Evolutionary conservation across 2,113 vertebrate species (phyloP).

Genomic region (Pungitius pungitius): DNA sequence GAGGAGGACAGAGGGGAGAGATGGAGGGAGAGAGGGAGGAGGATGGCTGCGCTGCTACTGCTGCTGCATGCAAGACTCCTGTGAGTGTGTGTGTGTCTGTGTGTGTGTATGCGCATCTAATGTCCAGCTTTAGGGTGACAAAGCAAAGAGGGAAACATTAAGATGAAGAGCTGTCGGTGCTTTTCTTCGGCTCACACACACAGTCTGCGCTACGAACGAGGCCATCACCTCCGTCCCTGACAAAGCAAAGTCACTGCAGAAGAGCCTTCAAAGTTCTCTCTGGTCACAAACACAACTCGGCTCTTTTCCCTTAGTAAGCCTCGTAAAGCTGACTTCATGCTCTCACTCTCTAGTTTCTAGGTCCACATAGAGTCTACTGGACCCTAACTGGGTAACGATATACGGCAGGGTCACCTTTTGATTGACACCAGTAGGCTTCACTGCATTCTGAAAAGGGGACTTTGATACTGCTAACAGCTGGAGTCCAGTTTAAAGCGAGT

Average conservation of each 20-base stretch:
- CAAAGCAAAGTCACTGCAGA: background rate
- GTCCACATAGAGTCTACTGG: too few relatives aligned
- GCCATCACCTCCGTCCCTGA: background rate
- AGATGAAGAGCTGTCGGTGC: background rate
- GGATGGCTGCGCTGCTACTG: slow-evolving; percentile 57
- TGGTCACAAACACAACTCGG: background rate
- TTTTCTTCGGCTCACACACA: background rate
- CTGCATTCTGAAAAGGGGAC: too few relatives aligned
- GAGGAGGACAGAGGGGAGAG: slow-evolving; percentile 7
- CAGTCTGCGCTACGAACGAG: background rate
- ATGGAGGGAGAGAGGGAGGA: slow-evolving; percentile 9
- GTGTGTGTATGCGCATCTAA: background rate
- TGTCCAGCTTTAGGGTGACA: slow-evolving; percentile 20
- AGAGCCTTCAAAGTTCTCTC: background rate
- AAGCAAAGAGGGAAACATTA: slow-evolving; percentile 28
- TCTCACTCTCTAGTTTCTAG: too few relatives aligned
- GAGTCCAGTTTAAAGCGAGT: too few relatives aligned
- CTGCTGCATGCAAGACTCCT: slow-evolving; percentile 62
- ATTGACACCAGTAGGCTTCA: too few relatives aligned
- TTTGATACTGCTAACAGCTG: too few relatives aligned
- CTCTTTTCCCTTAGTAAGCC: too few relatives aligned
- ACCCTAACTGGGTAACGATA: too few relatives aligned
- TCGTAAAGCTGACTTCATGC: too few relatives aligned
- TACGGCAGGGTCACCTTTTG: too few relatives aligned
- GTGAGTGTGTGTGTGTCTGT: slow-evolving; percentile 19